A percentile compares a stretch with the other conserved stretches of the same genome.
Evolutionary conservation across 2,888 invertebrate genomes (phyloP).

Genomic region (Meiosimyza platycephala): DNA sequence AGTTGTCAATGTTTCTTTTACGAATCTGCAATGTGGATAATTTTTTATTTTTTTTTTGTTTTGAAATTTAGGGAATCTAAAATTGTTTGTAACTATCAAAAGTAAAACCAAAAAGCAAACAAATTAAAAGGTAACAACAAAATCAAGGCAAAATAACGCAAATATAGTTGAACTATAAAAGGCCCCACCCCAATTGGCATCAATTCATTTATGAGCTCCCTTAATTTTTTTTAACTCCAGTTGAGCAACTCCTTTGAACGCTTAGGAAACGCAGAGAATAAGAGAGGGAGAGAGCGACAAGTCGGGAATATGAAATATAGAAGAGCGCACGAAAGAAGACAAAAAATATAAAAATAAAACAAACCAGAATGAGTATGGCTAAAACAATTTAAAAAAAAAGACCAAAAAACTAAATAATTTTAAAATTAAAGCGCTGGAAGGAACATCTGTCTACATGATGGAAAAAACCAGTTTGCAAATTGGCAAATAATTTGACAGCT

Average conservation of each 20-base stretch:
- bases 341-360: neutral
- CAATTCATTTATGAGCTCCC: slow-evolving; percentile 4
- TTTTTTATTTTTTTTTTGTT: no score
- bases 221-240: neutral
- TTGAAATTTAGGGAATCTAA: no score
- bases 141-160: neutral
- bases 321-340: neutral
- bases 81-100: no score
- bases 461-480: slow-evolving; percentile 27
- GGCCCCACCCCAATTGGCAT: slow-evolving; percentile 24
- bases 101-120: no score
- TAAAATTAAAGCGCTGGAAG: neutral
- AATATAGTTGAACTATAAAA: neutral
- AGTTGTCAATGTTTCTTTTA: no score
- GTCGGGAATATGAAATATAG: neutral
- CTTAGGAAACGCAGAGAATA: neutral
- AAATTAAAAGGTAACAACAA: no score
- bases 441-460: neutral
- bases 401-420: no score
- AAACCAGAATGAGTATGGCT: no score
- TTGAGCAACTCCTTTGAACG: neutral
- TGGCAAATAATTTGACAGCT: slow-evolving; percentile 27
- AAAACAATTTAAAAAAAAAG: no score
- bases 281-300: slow-evolving; percentile 1
- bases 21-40: no score